Evolutionary conservation across 2,113 vertebrate species (phyloP).

Genomic region (Chaetodon trifascialis): DNA sequence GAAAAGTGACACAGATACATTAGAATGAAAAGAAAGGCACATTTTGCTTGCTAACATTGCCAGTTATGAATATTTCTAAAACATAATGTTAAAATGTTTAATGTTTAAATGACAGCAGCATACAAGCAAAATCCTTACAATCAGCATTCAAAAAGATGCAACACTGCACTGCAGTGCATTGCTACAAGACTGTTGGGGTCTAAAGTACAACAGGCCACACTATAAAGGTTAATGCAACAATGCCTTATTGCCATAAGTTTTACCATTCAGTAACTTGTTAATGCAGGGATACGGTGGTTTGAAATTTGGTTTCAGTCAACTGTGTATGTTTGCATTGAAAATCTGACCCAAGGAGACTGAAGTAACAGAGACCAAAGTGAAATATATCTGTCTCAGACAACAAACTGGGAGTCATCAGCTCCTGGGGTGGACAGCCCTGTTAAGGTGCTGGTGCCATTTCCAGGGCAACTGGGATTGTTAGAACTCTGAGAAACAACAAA

Average conservation of each 20-base stretch:
- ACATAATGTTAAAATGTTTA: background rate
- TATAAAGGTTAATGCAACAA: background rate
- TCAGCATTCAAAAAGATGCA: constrained; percentile 22
- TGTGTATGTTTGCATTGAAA: no score
- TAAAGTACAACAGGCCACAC: no score
- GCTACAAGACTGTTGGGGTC: no score
- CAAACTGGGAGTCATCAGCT: background rate
- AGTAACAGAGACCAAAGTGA: background rate
- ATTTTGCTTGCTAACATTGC: background rate
- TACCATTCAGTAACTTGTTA: background rate
- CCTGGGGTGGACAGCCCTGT: background rate
- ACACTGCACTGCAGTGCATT: background rate
- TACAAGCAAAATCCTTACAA: background rate
- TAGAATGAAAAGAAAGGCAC: background rate
- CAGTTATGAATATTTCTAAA: no score
- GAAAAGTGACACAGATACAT: background rate
- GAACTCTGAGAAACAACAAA: constrained; percentile 9
- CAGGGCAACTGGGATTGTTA: background rate
- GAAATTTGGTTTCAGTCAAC: no score
- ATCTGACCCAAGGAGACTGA: no score
- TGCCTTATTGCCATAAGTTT: background rate
- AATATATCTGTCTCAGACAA: constrained; percentile 3
- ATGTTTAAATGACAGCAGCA: background rate
- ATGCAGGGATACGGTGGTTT: no score
- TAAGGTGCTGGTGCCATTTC: background rate